phyloP scores from a whole-genome alignment of 2,797 vertebrate species.

The Acanthurus tractus region DNA sequence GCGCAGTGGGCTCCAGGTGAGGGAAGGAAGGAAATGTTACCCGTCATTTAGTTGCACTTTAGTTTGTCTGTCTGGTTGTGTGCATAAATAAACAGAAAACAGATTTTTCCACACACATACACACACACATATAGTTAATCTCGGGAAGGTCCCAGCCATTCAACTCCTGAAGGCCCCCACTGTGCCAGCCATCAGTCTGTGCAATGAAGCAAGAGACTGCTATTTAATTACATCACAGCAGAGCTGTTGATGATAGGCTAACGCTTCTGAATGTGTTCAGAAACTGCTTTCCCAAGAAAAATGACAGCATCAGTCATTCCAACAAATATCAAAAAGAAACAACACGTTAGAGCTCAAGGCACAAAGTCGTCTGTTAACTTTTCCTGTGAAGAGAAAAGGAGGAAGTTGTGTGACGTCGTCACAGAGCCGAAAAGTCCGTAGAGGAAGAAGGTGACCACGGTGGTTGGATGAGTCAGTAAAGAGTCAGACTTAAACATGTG shows the following conservation, averaged over 20 bases:
- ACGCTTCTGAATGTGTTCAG: constrained; percentile 25
- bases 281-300: constrained; percentile 20
- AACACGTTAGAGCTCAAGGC: neutral
- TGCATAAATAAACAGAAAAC: constrained; percentile 20
- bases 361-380: neutral
- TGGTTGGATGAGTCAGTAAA: neutral
- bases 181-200: constrained; percentile 50
- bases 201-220: constrained; percentile 55
- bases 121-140: constrained; percentile 31
- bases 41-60: constrained; percentile 19
- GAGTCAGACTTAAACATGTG: neutral
- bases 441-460: neutral
- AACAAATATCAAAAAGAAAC: neutral
- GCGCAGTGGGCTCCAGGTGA: constrained; percentile 28
- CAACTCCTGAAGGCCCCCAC: constrained; percentile 44
- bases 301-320: neutral
- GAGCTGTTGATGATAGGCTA: constrained; percentile 48
- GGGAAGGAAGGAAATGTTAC: constrained; percentile 49
- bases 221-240: constrained; percentile 59
- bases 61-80: constrained; percentile 22
- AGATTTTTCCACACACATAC: neutral
- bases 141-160: constrained; percentile 51
- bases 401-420: neutral
- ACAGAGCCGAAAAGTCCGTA: neutral
- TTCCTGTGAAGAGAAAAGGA: neutral